Percentiles rank a stretch among this genome's conserved stretches.
phyloP scores from a whole-genome alignment of 2,113 vertebrate species.

The Cyprinodon tularosa region DNA sequence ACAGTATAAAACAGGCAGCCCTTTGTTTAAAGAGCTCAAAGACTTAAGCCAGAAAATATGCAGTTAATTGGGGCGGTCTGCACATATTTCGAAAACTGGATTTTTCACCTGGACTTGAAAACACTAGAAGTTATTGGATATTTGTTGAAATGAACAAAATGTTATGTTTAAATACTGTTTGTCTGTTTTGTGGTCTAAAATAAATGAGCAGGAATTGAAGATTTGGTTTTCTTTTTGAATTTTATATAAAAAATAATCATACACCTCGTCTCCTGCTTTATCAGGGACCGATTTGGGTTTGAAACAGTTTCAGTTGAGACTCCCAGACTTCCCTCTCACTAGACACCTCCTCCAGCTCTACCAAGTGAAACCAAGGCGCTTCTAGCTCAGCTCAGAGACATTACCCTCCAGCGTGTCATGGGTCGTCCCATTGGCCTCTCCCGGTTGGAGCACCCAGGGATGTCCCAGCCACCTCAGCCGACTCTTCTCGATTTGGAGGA shows the following conservation, averaged over 20 bases:
- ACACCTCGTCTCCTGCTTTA: too few relatives aligned
- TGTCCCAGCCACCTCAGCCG: too few relatives aligned
- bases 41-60: not conserved
- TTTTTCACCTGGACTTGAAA: not conserved
- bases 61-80: not conserved
- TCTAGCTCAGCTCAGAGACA: too few relatives aligned
- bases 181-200: not conserved
- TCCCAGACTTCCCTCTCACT: too few relatives aligned
- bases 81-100: not conserved
- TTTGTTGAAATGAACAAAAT: not conserved
- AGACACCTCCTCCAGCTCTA: too few relatives aligned
- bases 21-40: not conserved
- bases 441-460: too few relatives aligned
- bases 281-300: too few relatives aligned
- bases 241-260: not conserved
- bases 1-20: not conserved
- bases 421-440: too few relatives aligned
- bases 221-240: not conserved
- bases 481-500: too few relatives aligned
- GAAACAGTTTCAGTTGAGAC: too few relatives aligned
- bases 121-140: not conserved
- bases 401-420: too few relatives aligned
- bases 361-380: too few relatives aligned
- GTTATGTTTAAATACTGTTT: not conserved
- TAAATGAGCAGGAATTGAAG: not conserved